phyloP scores from a whole-genome alignment of 2,888 invertebrate species.

The Heliconius ismenius region DNA sequence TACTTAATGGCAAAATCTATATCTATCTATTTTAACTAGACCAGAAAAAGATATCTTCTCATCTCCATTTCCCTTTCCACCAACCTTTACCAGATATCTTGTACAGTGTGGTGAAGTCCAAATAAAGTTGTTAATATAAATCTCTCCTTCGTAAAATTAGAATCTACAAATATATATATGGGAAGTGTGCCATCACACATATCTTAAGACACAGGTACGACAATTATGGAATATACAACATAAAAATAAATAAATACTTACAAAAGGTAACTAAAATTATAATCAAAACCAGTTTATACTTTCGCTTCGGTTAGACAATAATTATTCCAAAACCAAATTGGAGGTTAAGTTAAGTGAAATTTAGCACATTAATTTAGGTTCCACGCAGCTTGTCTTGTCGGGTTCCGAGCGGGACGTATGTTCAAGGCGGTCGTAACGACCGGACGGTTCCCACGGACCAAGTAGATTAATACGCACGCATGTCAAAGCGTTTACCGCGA shows the following conservation, averaged over 20 bases:
- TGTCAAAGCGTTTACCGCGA: slow-evolving; percentile 49
- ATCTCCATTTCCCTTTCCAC: background rate
- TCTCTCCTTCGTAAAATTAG: background rate
- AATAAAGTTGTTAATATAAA: background rate
- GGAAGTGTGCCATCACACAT: too few species aligned
- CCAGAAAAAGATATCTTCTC: background rate
- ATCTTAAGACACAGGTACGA: too few species aligned
- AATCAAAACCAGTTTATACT: background rate
- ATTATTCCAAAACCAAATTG: slow-evolving; percentile 17
- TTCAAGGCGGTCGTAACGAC: slow-evolving; percentile 33
- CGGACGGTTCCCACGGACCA: slow-evolving; percentile 45
- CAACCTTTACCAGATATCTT: background rate
- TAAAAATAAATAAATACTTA: background rate
- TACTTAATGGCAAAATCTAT: background rate
- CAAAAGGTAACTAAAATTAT: background rate
- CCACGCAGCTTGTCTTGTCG: slow-evolving; percentile 13
- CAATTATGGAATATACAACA: too few species aligned
- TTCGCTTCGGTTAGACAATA: slow-evolving; percentile 5
- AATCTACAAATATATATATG: background rate
- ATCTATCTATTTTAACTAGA: too few species aligned
- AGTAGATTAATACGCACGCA: slow-evolving; percentile 46
- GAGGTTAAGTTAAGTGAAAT: slow-evolving; percentile 15
- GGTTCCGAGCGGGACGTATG: slow-evolving; percentile 17
- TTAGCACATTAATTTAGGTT: slow-evolving; percentile 17
- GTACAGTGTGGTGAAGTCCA: background rate